Evolutionary conservation across 2,888 invertebrate species (phyloP), one percentile per base, ranked within the genome.

Genomic region (Cephus spinipes): DNA sequence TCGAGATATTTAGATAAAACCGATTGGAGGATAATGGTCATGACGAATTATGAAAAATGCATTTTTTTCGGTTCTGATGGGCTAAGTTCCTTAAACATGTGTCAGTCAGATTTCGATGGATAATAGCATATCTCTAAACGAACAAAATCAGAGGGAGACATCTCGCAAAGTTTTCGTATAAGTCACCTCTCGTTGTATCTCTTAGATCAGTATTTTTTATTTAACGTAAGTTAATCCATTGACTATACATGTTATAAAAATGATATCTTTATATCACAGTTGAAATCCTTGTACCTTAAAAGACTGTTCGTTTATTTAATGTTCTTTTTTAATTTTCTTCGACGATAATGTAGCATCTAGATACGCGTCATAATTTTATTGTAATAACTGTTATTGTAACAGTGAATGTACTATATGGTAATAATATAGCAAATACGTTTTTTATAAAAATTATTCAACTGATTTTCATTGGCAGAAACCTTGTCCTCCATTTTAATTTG

Each of bases 301-400:
- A 86, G 86, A 85, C 86, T 86, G 86, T 86, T 81, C 82, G 79
- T 83, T 83, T 84, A 83, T 82, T 83, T 84, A 81, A 73, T 73
- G 77, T 40, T 80, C 69, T 74, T 82, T 81, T 84, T 74, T 78
- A 80, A 33, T 68, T 31, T 31, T 74, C 11, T 69, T 68, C 32
- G 31, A 77, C 30, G 68, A 74, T 68, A 33, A 69, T 77, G 30
- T 40, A 73, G 33, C 9, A 12, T 75, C 35, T 83, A 82, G 73
- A 76, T 73, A 81, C 69, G 75, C 73, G 73, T 80, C 68, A 69
- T 76, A 68, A 76, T 69, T 78, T 82, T 79, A 81, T 77, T 81
- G 75, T 85, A 83, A 33, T 76, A 77, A 81, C 76, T 84, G 80
- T 85, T 80, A 68, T 76, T 78, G 80, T 79, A 77, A 77, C 80